Conservation (phyloP, 2,797 vertebrate genomes). For the Vireo griseus region DNA sequence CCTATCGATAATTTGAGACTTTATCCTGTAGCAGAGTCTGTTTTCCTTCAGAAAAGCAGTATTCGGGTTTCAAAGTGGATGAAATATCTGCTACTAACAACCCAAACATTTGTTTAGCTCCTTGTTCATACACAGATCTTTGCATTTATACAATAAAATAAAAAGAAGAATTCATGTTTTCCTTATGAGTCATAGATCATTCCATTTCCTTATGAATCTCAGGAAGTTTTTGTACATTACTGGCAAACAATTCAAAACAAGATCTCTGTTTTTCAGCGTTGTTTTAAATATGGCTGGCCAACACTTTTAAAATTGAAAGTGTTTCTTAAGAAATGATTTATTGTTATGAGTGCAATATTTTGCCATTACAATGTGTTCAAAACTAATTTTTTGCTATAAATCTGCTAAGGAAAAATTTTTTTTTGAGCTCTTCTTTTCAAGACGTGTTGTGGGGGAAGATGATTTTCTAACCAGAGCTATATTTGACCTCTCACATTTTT, state of each 20-base stretch:
- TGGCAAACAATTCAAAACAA: not conserved
- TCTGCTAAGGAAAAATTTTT: not conserved
- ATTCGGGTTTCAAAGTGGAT: constrained; percentile 35
- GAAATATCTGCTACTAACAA: constrained; percentile 20
- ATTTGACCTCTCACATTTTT: not conserved
- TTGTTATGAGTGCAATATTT: not conserved
- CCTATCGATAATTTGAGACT: constrained; percentile 15
- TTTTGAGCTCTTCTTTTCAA: not conserved
- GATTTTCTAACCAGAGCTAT: not conserved
- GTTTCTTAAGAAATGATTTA: not conserved
- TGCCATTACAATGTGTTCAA: not conserved
- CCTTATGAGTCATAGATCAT: constrained; percentile 31
- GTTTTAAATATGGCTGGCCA: not conserved
- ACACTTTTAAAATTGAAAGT: not conserved
- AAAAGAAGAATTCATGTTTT: constrained; percentile 21
- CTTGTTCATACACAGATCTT: not conserved
- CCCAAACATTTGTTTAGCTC: constrained; percentile 36
- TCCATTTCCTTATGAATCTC: constrained; percentile 7
- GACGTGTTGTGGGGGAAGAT: not conserved
- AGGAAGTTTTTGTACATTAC: not conserved
- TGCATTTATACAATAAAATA: constrained; percentile 3
- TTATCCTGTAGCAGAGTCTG: not conserved
- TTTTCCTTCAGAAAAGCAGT: constrained; percentile 31
- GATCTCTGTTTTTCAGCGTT: not conserved
- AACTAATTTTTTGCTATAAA: not conserved